These are phyloP conservation scores for Stratiomys singularior DNA, from an alignment of 2,888 invertebrate genomes.

Conservation along the genomic window DNA sequence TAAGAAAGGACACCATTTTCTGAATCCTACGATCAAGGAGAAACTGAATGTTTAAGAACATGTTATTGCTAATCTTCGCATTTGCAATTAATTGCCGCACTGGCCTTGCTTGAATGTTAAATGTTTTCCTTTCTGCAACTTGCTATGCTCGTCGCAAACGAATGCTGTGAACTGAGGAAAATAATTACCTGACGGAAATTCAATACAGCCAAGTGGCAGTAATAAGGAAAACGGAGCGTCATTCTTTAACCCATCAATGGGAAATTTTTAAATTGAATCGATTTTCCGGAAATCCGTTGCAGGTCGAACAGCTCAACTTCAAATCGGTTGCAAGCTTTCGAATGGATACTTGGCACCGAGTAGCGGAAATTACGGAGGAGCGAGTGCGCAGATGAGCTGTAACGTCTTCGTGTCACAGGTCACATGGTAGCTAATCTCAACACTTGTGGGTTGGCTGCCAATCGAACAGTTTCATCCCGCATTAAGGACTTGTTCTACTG, in stretches of 20 bases:
- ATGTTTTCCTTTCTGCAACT: background rate
- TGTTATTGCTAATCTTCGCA: too few species aligned
- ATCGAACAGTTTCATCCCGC: too few species aligned
- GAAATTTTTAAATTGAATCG: conserved; percentile 10
- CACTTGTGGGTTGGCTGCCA: too few species aligned
- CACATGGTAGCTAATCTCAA: too few species aligned
- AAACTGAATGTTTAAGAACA: too few species aligned
- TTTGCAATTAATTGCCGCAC: too few species aligned
- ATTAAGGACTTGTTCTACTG: too few species aligned
- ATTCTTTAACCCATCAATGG: background rate
- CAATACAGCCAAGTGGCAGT: conserved; percentile 3
- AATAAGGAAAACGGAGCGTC: conserved; percentile 8
- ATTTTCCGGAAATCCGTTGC: conserved; percentile 33
- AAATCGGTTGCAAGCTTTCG: background rate
- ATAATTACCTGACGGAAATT: conserved; percentile 14
- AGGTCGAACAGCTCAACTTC: background rate
- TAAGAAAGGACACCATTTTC: too few species aligned
- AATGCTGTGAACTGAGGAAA: background rate
- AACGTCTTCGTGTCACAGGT: too few species aligned
- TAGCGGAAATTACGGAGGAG: background rate
- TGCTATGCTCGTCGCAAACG: background rate
- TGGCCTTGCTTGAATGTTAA: too few species aligned
- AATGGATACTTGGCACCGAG: background rate
- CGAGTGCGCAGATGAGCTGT: too few species aligned
- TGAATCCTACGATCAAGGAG: too few species aligned